Conservation (phyloP, 1,140 invertebrate genomes). For the Zaprionus taronus region DNA sequence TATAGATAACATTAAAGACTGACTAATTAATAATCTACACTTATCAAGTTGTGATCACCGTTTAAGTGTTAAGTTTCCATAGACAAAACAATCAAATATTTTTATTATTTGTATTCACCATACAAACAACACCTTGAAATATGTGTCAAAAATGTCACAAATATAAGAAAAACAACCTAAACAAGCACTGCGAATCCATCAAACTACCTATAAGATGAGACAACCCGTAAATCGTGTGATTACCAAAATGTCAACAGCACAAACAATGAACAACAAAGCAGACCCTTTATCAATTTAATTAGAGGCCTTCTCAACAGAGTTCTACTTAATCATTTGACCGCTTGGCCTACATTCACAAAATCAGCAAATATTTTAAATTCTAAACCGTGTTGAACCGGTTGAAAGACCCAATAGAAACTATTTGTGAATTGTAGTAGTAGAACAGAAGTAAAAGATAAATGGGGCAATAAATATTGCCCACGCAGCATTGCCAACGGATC, state of each 20-base stretch:
- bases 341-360: conserved; percentile 12
- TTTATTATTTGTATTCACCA: not conserved
- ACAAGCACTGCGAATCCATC: not conserved
- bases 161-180: not conserved
- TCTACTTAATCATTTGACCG: conserved; percentile 7
- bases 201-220: not conserved
- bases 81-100: not conserved
- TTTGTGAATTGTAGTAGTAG: conserved; percentile 13
- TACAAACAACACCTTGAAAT: not conserved
- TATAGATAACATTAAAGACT: no score
- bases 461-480: conserved; percentile 29
- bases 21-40: no score
- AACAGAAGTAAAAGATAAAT: conserved; percentile 21
- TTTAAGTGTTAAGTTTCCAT: not conserved
- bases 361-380: conserved; percentile 8
- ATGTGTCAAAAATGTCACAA: not conserved
- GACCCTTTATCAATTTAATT: not conserved
- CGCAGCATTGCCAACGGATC: conserved; percentile 6
- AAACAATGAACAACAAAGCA: not conserved
- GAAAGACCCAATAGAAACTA: conserved; percentile 14
- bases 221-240: not conserved
- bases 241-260: not conserved
- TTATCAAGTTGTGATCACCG: no score
- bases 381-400: conserved; percentile 8
- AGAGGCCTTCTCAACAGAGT: not conserved